Base-by-base conservation (phyloP, 2,113 vertebrate genomes). In the Nothocercus nigrocapillus region DNA sequence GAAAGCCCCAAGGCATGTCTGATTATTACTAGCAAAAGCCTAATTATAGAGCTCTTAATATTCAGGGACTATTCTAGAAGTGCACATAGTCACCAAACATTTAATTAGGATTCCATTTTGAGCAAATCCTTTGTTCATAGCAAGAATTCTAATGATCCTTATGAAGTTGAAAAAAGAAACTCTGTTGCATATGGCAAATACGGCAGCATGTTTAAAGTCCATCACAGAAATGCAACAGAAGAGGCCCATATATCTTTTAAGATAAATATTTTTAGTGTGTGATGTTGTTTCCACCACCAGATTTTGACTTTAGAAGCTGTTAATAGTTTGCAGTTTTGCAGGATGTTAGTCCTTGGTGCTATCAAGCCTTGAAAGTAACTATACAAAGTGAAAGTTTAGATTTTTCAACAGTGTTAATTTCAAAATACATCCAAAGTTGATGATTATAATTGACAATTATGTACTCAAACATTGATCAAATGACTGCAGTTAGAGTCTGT, bases 1-100 rank as follows among this genome's bases (percentile, higher is more conserved):
- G 82, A 82, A 83, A 85, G 36, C 69, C 38, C 17, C 32, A 82
- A 81, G 69, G 59, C 85, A 76, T 54, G 47, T 93, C 64, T 68
- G 49, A 44, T 94, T 86, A 84, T 86, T 73, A 89, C 82, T 68
- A 78, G 63, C 20, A 85, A 91, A 96, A 79, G 63, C 81, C 28
- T 84, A 91, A 83, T 96, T 88, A 61, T 59, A 87, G 51, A n/a
- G 32, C 25, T 94, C 86, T 90, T 79, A 36, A 61, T 92, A 74
- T 49, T 59, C 44, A 74, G 58, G 0, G 0, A n/a, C 24, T 88
- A 34, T 38, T 73, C 64, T 70, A 91, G 59, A 36, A 56, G 12
- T 42, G 54, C 45, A 78, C 24, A 40, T 15, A 22, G 66, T 82
- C 54, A 83, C 56, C 40, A 88, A 25, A 62, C 38, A 5, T 82